These are phyloP conservation scores for Artibeus lituratus DNA, from an alignment of 2,797 vertebrate species.

Conservation along the genomic window DNA sequence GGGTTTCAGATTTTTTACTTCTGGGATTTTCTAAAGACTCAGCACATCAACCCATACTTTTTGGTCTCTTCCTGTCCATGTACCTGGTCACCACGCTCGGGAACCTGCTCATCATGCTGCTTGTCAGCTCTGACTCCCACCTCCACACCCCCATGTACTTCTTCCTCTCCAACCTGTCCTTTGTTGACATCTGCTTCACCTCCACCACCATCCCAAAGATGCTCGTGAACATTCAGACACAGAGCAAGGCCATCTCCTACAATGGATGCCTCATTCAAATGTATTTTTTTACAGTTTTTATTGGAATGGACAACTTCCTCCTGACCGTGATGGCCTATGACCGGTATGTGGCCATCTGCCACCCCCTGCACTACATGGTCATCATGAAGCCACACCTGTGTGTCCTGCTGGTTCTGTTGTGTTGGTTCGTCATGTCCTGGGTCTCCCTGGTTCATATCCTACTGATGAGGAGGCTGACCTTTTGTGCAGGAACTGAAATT, in stretches of 20 bases:
- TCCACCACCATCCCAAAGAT: conserved; percentile 23
- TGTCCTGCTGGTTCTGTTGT: background rate
- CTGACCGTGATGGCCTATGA: conserved; percentile 51
- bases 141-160: conserved; percentile 53
- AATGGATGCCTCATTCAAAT: conserved; percentile 9
- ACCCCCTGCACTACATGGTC: background rate
- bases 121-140: background rate
- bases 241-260: background rate
- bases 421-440: conserved; percentile 31
- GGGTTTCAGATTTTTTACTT: conserved; percentile 59
- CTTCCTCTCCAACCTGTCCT: conserved; percentile 38
- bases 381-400: background rate
- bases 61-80: conserved; percentile 55
- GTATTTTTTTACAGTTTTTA: conserved; percentile 32
- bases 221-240: background rate
- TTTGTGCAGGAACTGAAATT: conserved; percentile 15
- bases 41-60: conserved; percentile 34
- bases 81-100: background rate
- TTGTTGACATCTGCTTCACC: background rate
- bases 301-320: conserved; percentile 24
- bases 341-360: conserved; percentile 49
- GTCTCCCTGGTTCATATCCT: conserved; percentile 47
- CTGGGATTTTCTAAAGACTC: conserved; percentile 54
- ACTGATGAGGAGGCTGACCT: background rate
- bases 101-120: conserved; percentile 55